Evolutionary conservation across 2,113 vertebrate species (phyloP).

Genomic region (Rhea americana): DNA sequence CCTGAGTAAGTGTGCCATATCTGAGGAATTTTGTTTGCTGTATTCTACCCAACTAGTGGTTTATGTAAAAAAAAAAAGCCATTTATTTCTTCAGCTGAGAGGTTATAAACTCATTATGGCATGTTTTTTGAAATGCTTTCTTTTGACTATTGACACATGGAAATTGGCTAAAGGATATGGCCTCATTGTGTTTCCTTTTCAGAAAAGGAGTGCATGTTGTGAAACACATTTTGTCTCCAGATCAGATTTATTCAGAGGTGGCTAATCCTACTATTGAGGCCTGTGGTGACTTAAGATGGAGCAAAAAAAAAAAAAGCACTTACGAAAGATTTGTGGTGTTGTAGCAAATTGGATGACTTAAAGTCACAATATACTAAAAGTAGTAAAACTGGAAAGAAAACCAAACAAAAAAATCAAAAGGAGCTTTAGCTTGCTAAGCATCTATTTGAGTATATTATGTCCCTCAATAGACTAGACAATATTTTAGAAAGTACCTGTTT

Average conservation of each 20-base stretch:
- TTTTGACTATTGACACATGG: not conserved
- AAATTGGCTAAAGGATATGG: not conserved
- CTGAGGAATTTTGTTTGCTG: not conserved
- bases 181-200: not conserved
- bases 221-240: not conserved
- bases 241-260: not conserved
- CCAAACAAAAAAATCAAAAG: not conserved
- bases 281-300: not conserved
- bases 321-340: not conserved
- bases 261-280: not conserved
- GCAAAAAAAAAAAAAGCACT: not conserved
- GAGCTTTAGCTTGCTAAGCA: not conserved
- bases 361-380: not conserved
- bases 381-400: not conserved
- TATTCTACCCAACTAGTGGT: not conserved
- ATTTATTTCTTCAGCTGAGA: not conserved
- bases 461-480: not conserved
- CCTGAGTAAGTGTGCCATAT: not conserved
- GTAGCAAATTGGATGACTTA: not conserved
- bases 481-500: not conserved
- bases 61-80: not conserved
- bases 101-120: not conserved
- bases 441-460: not conserved
- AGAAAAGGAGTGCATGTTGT: rapidly evolving
- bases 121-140: conserved; percentile 5